phyloP scores from a whole-genome alignment of 2,113 vertebrate species.

The Gymnorhina tibicen region DNA sequence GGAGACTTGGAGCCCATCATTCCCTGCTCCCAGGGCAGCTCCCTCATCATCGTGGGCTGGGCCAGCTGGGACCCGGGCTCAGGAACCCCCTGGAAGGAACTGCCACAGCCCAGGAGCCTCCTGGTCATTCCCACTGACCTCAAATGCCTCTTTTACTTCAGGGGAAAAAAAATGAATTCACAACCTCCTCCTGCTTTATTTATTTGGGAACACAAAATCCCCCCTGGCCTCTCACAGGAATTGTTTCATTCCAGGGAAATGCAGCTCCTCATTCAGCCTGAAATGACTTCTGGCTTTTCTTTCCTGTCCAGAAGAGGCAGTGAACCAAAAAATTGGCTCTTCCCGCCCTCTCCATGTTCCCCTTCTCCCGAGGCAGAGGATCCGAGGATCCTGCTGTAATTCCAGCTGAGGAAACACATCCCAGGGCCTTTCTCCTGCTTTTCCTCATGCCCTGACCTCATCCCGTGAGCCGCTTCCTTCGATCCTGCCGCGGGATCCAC shows the following conservation, averaged over 20 bases:
- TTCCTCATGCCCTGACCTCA: not conserved
- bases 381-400: not conserved
- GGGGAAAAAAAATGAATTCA: not conserved
- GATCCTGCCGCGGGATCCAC: fast-evolving
- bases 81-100: not conserved
- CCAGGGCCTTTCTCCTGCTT: not conserved
- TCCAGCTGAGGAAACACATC: not conserved
- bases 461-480: fast-evolving
- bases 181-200: not conserved
- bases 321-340: not conserved
- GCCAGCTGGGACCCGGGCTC: not conserved
- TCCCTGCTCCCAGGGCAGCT: not conserved
- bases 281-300: not conserved
- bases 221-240: not conserved
- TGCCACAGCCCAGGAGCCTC: not conserved
- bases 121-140: not conserved
- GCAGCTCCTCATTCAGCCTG: not conserved
- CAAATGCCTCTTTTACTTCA: not conserved
- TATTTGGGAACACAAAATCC: not conserved
- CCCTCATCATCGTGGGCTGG: fast-evolving
- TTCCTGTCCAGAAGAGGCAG: not conserved
- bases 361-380: not conserved
- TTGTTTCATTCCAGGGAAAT: not conserved
- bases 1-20: not conserved
- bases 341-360: not conserved